Evolutionary conservation across 2,113 vertebrate genomes (phyloP).

Genomic region (Pungitius pungitius): DNA sequence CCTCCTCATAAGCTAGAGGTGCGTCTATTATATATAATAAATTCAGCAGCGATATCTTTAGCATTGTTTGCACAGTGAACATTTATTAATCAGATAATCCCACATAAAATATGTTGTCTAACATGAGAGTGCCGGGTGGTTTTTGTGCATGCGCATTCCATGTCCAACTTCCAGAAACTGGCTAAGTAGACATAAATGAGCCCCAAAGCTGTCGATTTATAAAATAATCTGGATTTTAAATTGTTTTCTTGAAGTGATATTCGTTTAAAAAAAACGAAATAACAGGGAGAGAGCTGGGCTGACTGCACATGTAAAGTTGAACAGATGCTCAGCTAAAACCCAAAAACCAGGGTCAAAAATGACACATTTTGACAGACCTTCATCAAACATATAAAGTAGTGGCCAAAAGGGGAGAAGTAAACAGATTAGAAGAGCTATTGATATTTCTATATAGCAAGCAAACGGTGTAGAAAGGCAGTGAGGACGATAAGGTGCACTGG

Average conservation of each 20-base stretch:
- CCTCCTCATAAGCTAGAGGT: neutral
- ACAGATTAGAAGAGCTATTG: constrained; percentile 82
- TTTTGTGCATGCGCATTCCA: constrained; percentile 3
- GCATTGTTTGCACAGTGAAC: neutral
- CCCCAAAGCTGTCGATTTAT: constrained; percentile 1
- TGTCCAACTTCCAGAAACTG: constrained; percentile 6
- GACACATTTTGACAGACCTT: constrained; percentile 79
- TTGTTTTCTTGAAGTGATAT: constrained; percentile 5
- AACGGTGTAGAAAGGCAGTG: constrained; percentile 59
- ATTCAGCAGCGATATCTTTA: neutral
- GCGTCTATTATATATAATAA: no score
- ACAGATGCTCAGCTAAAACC: constrained; percentile 47
- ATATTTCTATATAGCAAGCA: constrained; percentile 78
- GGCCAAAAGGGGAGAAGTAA: constrained; percentile 79
- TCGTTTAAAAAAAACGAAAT: constrained; percentile 27
- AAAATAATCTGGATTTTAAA: constrained; percentile 14
- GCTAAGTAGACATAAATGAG: neutral
- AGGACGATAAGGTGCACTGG: constrained; percentile 75
- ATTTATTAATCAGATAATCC: neutral
- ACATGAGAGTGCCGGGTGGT: constrained; percentile 20
- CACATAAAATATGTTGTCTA: constrained; percentile 2
- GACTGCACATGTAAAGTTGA: constrained; percentile 57
- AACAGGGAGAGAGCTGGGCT: constrained; percentile 22
- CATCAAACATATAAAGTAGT: constrained; percentile 76
- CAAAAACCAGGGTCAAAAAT: constrained; percentile 73